Conservation (phyloP, 2,888 invertebrate genomes). For the Calephelis perditalis region DNA sequence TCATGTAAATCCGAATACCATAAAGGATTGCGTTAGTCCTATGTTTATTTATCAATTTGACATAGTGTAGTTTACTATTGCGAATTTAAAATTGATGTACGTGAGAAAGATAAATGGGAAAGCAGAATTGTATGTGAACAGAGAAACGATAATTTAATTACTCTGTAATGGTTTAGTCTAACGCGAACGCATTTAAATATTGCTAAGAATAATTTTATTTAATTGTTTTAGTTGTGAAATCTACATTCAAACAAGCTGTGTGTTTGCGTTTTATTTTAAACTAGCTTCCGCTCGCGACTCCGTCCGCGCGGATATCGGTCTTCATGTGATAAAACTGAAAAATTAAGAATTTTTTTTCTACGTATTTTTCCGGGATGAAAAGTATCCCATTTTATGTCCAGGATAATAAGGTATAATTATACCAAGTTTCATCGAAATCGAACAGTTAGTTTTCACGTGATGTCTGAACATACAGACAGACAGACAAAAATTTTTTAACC, state of each 20-base stretch:
- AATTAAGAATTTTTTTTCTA: no score
- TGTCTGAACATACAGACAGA: no score
- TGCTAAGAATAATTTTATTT: conserved; percentile 2
- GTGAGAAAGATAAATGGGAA: conserved; percentile 60
- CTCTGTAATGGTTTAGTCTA: conserved; percentile 1
- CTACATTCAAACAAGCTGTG: background rate
- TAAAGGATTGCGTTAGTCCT: conserved; percentile 48
- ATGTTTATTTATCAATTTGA: conserved; percentile 68
- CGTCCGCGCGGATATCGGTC: no score
- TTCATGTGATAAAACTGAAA: no score
- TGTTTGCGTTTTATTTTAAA: no score
- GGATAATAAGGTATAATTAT: no score
- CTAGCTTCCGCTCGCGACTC: no score
- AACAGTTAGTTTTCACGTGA: no score
- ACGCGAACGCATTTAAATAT: conserved; percentile 10
- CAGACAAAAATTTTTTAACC: no score
- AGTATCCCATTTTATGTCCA: no score
- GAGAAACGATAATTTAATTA: conserved; percentile 12
- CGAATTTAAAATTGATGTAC: conserved; percentile 62
- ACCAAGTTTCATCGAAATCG: no score
- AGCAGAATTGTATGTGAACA: conserved; percentile 24
- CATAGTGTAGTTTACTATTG: conserved; percentile 50
- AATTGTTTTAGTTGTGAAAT: conserved; percentile 7
- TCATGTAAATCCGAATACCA: conserved; percentile 49
- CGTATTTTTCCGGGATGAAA: no score